Percentiles rank a stretch among this genome's conserved stretches.
Conservation (phyloP, 2,797 vertebrate species). For the Sarcophilus harrisii region DNA sequence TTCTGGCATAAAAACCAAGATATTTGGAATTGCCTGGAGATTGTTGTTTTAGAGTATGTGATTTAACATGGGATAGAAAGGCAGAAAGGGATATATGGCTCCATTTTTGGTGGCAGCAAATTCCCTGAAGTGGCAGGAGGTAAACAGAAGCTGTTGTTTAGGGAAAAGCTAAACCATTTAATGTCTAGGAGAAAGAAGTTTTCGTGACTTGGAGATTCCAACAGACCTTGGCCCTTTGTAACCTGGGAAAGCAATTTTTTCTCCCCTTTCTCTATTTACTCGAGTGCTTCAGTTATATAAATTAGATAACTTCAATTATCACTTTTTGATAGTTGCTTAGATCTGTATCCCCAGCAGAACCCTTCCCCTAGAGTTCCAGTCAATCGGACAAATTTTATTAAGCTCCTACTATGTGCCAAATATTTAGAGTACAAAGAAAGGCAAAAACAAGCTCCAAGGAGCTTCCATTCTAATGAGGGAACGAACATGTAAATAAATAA, state of each 20-base stretch:
- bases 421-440: background rate
- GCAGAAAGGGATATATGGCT: background rate
- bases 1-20: background rate
- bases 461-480: background rate
- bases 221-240: background rate
- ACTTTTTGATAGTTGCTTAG: background rate
- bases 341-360: background rate
- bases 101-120: background rate
- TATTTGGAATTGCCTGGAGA: accelerated
- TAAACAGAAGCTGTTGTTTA: background rate
- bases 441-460: background rate
- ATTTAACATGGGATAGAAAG: background rate
- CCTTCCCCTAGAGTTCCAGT: background rate
- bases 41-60: background rate
- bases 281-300: background rate
- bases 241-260: background rate
- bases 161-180: background rate
- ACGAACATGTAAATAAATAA: background rate
- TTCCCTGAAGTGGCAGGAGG: background rate
- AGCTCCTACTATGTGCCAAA: background rate
- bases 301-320: background rate
- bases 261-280: background rate
- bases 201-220: background rate
- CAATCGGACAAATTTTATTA: background rate
- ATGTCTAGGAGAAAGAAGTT: background rate